phyloP scores from a whole-genome alignment of 2,797 vertebrate species.

The Florisuga fusca region DNA sequence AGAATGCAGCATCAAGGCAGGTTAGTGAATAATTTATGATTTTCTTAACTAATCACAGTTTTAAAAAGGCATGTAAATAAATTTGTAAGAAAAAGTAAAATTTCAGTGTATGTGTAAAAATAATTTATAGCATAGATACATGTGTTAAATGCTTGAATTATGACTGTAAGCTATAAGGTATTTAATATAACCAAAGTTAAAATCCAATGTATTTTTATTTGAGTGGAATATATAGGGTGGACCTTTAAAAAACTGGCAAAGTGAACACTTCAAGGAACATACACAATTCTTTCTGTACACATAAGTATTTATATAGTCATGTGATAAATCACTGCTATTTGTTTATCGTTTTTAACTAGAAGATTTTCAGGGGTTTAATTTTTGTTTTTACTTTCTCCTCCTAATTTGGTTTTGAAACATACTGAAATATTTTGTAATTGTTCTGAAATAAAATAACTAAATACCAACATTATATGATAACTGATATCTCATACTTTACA shows the following conservation, averaged over 20 bases:
- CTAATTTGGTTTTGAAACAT: not conserved
- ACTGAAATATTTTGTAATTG: not conserved
- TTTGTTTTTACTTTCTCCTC: not conserved
- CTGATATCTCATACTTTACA: not conserved
- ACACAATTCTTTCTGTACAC: not conserved
- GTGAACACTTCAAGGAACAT: not conserved
- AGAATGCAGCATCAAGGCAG: not conserved
- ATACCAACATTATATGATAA: not conserved
- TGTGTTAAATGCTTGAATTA: not conserved
- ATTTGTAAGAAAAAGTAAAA: too few relatives aligned
- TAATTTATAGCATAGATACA: not conserved
- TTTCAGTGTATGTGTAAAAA: too few relatives aligned
- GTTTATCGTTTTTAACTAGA: not conserved
- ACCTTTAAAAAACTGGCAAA: not conserved
- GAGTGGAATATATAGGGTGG: not conserved
- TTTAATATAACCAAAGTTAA: not conserved
- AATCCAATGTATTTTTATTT: not conserved
- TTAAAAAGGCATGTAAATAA: not conserved
- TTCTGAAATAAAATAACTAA: not conserved
- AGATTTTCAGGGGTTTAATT: not conserved
- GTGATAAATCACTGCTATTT: not conserved
- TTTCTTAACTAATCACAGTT: not conserved
- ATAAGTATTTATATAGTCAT: not conserved
- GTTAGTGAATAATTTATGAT: not conserved
- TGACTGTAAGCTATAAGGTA: not conserved